These are phyloP conservation scores for Archips crataeganus DNA, from an alignment of 2,888 invertebrate genomes.

Conservation along the genomic window DNA sequence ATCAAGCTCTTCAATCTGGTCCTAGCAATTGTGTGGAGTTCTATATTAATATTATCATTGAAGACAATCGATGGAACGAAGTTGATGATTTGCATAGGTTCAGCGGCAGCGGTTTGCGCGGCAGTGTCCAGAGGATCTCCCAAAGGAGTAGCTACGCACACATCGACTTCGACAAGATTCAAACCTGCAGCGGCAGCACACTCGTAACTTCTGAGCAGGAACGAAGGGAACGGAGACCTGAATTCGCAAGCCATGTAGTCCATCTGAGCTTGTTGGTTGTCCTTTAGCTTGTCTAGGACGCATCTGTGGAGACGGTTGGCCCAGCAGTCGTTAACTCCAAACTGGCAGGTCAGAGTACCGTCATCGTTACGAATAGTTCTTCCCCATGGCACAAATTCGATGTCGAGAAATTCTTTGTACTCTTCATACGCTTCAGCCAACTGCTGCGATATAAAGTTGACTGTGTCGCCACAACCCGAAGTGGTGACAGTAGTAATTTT, in stretches of 20 bases:
- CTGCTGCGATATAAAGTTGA: conserved; percentile 60
- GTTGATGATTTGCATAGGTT: conserved; percentile 57
- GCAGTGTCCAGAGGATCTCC: conserved; percentile 62
- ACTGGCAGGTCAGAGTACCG: conserved; percentile 64
- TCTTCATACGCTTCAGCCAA: conserved; percentile 61
- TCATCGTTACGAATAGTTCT: conserved; percentile 58
- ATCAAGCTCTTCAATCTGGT: conserved; percentile 58
- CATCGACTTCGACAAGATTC: conserved; percentile 60
- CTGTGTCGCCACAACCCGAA: conserved; percentile 70
- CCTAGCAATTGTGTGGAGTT: conserved; percentile 53
- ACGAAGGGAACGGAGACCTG: conserved; percentile 57
- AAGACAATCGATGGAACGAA: conserved; percentile 72
- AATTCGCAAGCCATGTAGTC: conserved; percentile 77
- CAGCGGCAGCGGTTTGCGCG: conserved; percentile 58
- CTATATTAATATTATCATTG: conserved; percentile 57
- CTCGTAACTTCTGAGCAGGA: conserved; percentile 55
- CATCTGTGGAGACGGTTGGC: conserved; percentile 78
- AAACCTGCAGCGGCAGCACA: conserved; percentile 68
- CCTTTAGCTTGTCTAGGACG: conserved; percentile 61
- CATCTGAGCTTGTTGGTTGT: conserved; percentile 64
- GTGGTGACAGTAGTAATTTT: conserved; percentile 68
- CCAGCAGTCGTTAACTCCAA: conserved; percentile 68
- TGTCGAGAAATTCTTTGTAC: conserved; percentile 65
- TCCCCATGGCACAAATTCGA: conserved; percentile 80
- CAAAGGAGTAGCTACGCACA: conserved; percentile 60